Evolutionary conservation across 2,113 vertebrate genomes (phyloP).

Genomic region (Esox niger): DNA sequence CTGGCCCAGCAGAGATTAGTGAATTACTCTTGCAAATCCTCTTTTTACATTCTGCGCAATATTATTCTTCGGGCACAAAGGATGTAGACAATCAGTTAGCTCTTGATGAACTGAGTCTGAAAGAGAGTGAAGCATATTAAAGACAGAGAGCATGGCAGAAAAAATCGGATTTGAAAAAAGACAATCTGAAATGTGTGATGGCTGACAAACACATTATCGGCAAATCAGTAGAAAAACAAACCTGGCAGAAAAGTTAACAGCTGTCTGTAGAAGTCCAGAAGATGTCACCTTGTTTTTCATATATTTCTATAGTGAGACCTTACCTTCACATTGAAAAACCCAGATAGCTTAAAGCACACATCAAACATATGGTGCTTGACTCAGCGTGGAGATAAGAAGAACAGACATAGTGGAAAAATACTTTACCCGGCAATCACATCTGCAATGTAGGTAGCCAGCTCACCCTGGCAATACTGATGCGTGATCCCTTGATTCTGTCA

Average conservation of each 20-base stretch:
- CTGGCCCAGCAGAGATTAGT: slow-evolving; percentile 63
- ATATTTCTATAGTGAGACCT: background rate
- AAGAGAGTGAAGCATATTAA: slow-evolving; percentile 22
- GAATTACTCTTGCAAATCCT: slow-evolving; percentile 66
- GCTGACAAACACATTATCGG: slow-evolving; percentile 21
- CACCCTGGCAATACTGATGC: slow-evolving; percentile 29
- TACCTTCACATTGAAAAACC: background rate
- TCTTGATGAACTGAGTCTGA: slow-evolving; percentile 25
- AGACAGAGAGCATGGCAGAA: slow-evolving; percentile 5
- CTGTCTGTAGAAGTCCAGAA: slow-evolving; percentile 16
- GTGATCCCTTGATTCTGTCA: slow-evolving; percentile 57
- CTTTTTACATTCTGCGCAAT: slow-evolving; percentile 63
- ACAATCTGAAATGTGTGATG: slow-evolving; percentile 48
- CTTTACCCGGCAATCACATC: slow-evolving; percentile 45
- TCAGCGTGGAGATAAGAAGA: slow-evolving; percentile 17
- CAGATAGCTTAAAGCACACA: background rate
- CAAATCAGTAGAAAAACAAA: slow-evolving; percentile 32
- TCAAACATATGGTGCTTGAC: background rate
- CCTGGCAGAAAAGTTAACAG: slow-evolving; percentile 14
- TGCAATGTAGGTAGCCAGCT: slow-evolving; percentile 14
- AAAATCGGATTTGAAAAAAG: slow-evolving; percentile 24
- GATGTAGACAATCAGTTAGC: slow-evolving; percentile 37
- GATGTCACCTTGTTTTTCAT: background rate
- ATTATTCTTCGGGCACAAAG: slow-evolving; percentile 20
- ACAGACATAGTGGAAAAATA: slow-evolving; percentile 3